Evolutionary conservation across 64 coral and sea anemone species (phyloP), one percentile per base, ranked within the genome.

Genomic region (Montipora foliosa): DNA sequence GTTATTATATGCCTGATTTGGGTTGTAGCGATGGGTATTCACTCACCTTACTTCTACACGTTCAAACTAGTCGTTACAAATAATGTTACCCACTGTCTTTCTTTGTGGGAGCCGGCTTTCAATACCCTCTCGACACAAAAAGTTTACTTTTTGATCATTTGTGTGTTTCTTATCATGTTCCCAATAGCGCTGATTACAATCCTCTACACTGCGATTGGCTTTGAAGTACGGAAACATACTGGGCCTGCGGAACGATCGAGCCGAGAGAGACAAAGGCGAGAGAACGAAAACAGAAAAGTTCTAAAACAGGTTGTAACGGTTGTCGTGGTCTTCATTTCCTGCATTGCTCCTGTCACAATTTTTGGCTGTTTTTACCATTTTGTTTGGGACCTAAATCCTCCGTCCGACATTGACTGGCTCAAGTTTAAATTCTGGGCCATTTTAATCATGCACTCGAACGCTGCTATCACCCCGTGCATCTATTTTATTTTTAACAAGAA

Each of bases 401-500:
- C 22, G 10, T 8, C 19, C 76, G 88, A 24, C 44, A 46, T 59
- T 70, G 82, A 83, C 15, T 15, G 64, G 20, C 45, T 79, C 64
- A 85, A 47, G 73, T 70, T 84, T 72, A 84, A 16, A 22, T 95
- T 90, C 88, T 90, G 62, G 2, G 82, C 82, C 8, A 19, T 85
- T 14, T 95, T 85, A 52, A 95, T 89, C 9, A 90, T 89, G 73
- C 89, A 95, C 16, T 67, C 89, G 48, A 89, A 89, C 58, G 89
- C 79, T 1, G 79, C 93, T 5, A 89, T 88, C 29, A 95, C 60
- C 68, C 93, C 93, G 10, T 95, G 82, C 53, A 89, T 95, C 19
- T 95, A 95, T 70, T 90, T 95, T 37, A 69, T 90, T 47, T 95
- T 95, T 37, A 68, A 90, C 46, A 89, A 95, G 58, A 95, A 95